These are phyloP conservation scores for Trachops cirrhosus DNA, from an alignment of 2,797 vertebrate genomes.

Conservation along the genomic window DNA sequence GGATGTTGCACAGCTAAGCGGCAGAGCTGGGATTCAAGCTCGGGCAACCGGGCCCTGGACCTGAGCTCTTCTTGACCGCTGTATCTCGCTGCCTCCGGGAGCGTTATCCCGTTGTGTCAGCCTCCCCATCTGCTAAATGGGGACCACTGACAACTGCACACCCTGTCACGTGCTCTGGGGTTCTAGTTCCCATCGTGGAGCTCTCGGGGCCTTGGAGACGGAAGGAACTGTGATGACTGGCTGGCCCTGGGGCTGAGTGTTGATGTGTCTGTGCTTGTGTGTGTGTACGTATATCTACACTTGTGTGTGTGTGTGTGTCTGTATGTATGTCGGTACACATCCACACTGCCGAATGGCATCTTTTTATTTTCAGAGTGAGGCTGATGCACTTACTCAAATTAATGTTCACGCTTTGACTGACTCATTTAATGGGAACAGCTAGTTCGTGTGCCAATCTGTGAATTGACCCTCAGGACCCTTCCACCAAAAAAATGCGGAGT, in stretches of 20 bases:
- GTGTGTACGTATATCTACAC: neutral
- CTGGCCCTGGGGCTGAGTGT: no score
- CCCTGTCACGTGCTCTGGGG: accelerated
- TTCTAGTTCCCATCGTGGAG: neutral
- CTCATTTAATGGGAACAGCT: slow-evolving; percentile 38
- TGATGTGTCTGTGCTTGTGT: neutral
- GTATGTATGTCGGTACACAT: accelerated
- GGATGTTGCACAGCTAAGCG: neutral
- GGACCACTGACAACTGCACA: neutral
- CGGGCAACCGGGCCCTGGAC: neutral
- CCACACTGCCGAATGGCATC: neutral
- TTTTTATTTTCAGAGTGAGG: neutral
- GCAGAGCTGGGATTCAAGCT: neutral
- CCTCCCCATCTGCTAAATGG: neutral
- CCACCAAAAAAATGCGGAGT: neutral
- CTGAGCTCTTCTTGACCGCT: neutral
- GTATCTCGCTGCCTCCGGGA: neutral
- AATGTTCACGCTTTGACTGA: neutral
- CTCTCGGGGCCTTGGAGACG: neutral
- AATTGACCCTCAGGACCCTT: neutral
- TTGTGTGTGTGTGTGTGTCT: neutral
- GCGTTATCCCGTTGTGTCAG: neutral
- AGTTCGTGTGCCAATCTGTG: neutral
- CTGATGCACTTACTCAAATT: slow-evolving; percentile 33
- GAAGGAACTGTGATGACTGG: neutral